A percentile compares a stretch with the other conserved stretches of the same genome.
Evolutionary conservation across 2,888 invertebrate species (phyloP).

Genomic region (Drosophila prolongata): DNA sequence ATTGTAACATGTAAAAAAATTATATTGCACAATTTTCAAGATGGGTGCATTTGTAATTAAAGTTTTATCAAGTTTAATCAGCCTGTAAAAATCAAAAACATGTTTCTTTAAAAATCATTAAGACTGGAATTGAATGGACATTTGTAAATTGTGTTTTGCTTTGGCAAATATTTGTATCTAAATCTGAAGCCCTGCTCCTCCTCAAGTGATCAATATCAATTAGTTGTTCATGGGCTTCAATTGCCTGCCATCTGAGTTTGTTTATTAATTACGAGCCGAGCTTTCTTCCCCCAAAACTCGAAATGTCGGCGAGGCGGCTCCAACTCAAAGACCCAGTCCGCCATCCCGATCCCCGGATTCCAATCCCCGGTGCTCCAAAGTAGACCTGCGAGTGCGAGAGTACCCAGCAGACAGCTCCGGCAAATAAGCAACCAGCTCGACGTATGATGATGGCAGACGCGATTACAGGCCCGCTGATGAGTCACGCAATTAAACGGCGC

Average conservation of each 20-base stretch:
- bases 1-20: too few relatives aligned
- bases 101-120: too few relatives aligned
- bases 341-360: not conserved
- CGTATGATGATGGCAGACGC: constrained; percentile 20
- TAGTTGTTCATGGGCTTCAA: not conserved
- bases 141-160: too few relatives aligned
- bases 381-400: not conserved
- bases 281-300: constrained; percentile 10
- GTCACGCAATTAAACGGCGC: constrained; percentile 56
- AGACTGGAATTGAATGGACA: too few relatives aligned
- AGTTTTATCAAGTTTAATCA: too few relatives aligned
- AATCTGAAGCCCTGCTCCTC: not conserved
- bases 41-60: too few relatives aligned
- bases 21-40: too few relatives aligned
- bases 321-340: constrained; percentile 24
- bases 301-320: constrained; percentile 1
- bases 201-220: not conserved
- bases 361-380: not conserved
- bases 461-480: constrained; percentile 49
- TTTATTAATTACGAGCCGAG: constrained; percentile 25
- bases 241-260: constrained; percentile 10
- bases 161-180: too few relatives aligned
- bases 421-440: constrained; percentile 11
- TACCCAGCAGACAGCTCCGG: constrained; percentile 7
- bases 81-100: too few relatives aligned